A percentile compares a stretch with the other conserved stretches of the same genome.
Evolutionary conservation across 2,797 vertebrate genomes (phyloP).

Genomic region (Oreochromis mossambicus): DNA sequence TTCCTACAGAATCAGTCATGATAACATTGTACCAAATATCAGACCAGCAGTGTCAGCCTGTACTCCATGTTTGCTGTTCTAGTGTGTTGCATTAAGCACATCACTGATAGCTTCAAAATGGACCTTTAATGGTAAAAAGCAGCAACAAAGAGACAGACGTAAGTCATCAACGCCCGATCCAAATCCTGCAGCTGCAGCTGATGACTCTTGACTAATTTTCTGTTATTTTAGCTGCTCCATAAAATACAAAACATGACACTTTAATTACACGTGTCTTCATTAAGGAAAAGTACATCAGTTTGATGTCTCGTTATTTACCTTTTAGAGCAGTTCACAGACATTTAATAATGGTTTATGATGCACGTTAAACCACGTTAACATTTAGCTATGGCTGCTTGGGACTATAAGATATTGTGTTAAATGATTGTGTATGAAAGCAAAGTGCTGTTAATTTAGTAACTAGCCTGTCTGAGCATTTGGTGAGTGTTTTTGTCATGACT

Average conservation of each 20-base stretch:
- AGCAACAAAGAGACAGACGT: background rate
- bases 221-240: background rate
- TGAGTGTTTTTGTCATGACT: background rate
- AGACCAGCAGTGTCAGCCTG: background rate
- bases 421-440: background rate
- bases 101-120: background rate
- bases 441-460: background rate
- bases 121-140: background rate
- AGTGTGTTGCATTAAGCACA: background rate
- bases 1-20: background rate
- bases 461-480: background rate
- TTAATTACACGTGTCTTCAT: background rate
- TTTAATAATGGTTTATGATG: background rate
- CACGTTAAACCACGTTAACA: background rate
- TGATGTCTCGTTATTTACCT: background rate
- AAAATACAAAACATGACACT: background rate
- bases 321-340: background rate
- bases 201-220: background rate
- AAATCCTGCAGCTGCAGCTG: background rate
- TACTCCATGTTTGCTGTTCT: background rate
- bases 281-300: background rate
- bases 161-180: background rate
- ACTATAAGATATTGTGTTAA: background rate
- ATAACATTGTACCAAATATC: background rate
- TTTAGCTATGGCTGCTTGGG: background rate